Evolutionary conservation across 2,888 invertebrate species (phyloP).

Genomic region (Coelinius sp.): DNA sequence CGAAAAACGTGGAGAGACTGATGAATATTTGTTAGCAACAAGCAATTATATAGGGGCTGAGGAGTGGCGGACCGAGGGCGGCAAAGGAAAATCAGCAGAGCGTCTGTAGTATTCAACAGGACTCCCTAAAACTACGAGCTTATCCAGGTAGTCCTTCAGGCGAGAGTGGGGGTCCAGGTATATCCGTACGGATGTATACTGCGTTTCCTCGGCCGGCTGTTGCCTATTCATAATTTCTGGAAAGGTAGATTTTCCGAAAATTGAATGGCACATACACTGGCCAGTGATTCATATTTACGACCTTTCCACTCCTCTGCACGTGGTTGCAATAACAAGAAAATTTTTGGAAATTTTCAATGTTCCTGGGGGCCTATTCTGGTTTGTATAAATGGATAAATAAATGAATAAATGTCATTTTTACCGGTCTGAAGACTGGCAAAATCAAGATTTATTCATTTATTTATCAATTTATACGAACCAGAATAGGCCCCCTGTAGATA

Average conservation of each 20-base stretch:
- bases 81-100: neutral
- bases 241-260: neutral
- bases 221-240: slow-evolving; percentile 10
- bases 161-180: slow-evolving; percentile 23
- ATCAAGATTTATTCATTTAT: no score
- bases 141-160: slow-evolving; percentile 1
- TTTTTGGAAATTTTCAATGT: neutral
- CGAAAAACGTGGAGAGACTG: neutral
- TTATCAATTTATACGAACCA: no score
- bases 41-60: neutral
- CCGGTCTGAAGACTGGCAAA: no score
- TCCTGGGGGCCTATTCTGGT: no score
- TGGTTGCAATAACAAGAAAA: neutral
- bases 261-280: neutral
- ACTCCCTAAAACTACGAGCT: neutral
- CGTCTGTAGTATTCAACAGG: neutral
- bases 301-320: neutral
- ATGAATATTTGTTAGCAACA: neutral
- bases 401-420: neutral
- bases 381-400: no score
- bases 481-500: no score
- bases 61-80: no score
- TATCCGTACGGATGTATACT: neutral
- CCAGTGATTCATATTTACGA: neutral
- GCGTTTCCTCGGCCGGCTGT: no score